Conservation (phyloP, 2,797 vertebrate species). For the Sibirionetta formosa region DNA sequence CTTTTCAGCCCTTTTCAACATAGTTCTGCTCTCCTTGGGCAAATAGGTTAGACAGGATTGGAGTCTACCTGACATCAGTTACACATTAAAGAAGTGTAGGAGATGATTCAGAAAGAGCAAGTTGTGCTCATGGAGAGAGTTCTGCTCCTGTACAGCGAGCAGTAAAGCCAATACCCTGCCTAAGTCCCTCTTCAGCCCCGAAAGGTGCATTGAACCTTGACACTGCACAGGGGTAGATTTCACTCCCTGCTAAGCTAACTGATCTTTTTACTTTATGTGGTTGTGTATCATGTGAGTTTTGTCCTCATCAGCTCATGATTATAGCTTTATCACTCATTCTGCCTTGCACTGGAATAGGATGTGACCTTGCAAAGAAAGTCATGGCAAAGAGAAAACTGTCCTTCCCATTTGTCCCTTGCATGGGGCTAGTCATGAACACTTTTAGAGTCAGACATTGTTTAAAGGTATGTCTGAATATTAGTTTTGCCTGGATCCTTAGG, state of each 20-base stretch:
- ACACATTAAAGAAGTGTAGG: background rate
- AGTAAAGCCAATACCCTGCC: background rate
- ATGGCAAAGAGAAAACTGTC: background rate
- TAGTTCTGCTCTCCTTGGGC: conserved; percentile 6
- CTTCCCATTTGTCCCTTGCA: background rate
- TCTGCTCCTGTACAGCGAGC: background rate
- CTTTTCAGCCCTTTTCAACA: background rate
- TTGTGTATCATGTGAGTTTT: background rate
- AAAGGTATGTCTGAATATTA: background rate
- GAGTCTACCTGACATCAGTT: background rate
- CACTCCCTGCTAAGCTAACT: background rate
- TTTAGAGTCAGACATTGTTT: background rate
- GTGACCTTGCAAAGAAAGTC: background rate
- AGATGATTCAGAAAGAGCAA: conserved; percentile 26
- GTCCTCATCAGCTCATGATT: background rate
- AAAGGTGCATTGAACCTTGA: conserved; percentile 19
- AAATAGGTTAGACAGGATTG: background rate
- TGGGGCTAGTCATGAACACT: background rate
- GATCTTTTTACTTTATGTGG: background rate
- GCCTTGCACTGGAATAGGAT: background rate
- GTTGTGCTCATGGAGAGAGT: background rate
- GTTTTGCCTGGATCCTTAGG: background rate
- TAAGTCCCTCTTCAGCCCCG: background rate
- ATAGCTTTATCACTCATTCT: background rate
- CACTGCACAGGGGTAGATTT: conserved; percentile 20